Evolutionary conservation across 2,888 invertebrate genomes (phyloP), one percentile per base, ranked within the genome.

Genomic region (Coleophora deauratella): DNA sequence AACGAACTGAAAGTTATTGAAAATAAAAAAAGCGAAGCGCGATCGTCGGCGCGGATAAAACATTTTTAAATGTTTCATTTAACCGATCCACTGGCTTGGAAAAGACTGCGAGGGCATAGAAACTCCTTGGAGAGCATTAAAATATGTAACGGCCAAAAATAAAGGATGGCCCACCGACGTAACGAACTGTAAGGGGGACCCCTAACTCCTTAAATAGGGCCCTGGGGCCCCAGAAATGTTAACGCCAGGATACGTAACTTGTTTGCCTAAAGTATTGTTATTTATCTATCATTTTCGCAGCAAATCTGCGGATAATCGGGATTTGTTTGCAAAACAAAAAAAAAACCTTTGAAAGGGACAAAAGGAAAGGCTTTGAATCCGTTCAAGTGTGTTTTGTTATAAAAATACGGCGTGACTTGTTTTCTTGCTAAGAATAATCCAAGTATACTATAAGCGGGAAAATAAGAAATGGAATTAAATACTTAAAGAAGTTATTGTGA

Each of bases 61-160:
- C 21, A 21, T 4, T 21, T 21, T 69, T 67, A 71, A 75, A 73
- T 73, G 69, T 77, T 77, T 72, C 67, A 74, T 78, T 76, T 72
- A 70, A 68, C 59, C 61, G 66, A 64, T 50, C 68, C 74, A 78
- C 72, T 75, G 72, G 77, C 58, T 72, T 62, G 75, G 72, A 79
- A 80, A 72, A 60, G 59, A 71, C 68, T 72, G 64, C 72, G 64
- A 66, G 62, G 61, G 67, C 58, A 62, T 31, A 62, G 64, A 51
- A 63, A 62, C 65, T 65, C 74, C 66, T 66, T 50, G 34, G 72
- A 71, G 78, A 57, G 68, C 78, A 74, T 77, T 81, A 78, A 80
- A 82, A 77, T 79, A 76, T 78, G 75, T 78, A 74, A 74, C 72
- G 72, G 77, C 66, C 66, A 77, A 77, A 82, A 77, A 82, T 82